Percentiles rank a stretch among this genome's conserved stretches.
Evolutionary conservation across 2,113 vertebrate species (phyloP).

Genomic region (Theristicus caerulescens): DNA sequence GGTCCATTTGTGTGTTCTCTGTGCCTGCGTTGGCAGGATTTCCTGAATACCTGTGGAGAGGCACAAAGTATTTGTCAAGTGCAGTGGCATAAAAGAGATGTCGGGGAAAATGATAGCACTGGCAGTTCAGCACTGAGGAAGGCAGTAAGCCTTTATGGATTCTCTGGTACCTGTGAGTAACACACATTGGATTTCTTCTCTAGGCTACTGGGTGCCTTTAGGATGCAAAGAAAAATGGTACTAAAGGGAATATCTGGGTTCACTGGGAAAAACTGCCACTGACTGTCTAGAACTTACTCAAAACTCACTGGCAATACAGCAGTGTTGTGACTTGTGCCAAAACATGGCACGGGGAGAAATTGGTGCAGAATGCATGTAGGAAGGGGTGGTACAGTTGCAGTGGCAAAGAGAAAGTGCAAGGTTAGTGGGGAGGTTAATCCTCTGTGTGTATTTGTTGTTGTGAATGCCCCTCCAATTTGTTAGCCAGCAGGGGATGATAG

Average conservation of each 20-base stretch:
- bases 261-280: not conserved
- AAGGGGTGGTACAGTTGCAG: not conserved
- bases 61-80: constrained; percentile 37
- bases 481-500: not conserved
- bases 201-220: not conserved
- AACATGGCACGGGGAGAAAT: not conserved
- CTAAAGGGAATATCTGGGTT: not conserved
- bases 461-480: not conserved
- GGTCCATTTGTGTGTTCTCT: not conserved
- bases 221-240: not conserved
- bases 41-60: constrained; percentile 36
- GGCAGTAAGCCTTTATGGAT: constrained; percentile 21
- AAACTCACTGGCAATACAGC: not conserved
- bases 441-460: not conserved
- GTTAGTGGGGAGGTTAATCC: not conserved
- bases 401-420: not conserved
- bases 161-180: constrained; percentile 27
- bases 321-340: not conserved
- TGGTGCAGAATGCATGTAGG: not conserved
- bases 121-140: constrained; percentile 22
- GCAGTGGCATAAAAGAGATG: constrained; percentile 34
- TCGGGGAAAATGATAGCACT: constrained; percentile 12
- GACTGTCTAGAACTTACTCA: not conserved
- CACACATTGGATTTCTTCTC: not conserved
- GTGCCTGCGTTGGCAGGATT: not conserved